Conservation (phyloP, 2,797 vertebrate species). For the Eulemur albifrons region DNA sequence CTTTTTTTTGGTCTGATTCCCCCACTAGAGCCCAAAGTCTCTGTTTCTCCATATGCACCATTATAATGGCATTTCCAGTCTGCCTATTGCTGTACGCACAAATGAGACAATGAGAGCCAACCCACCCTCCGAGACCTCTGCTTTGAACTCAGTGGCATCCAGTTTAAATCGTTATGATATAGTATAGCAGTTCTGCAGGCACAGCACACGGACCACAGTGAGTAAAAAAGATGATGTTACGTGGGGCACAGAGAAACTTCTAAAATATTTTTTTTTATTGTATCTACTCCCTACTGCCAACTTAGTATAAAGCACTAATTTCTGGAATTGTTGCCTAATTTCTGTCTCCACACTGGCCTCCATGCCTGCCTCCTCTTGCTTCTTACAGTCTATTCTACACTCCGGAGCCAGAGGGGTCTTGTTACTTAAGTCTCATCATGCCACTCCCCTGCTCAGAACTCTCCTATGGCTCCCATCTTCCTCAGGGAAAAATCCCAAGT, state of each 20-base stretch:
- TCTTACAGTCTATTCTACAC: not conserved
- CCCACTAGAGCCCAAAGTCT: not conserved
- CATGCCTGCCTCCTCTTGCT: not conserved
- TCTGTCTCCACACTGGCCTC: not conserved
- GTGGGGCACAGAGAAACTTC: not conserved
- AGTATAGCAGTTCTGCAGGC: not conserved
- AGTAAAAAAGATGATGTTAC: not conserved
- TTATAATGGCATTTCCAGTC: not conserved
- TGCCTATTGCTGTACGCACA: not conserved
- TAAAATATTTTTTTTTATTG: not conserved
- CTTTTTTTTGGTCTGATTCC: not conserved
- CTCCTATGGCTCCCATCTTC: not conserved
- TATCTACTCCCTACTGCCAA: no score
- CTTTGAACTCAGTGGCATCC: not conserved
- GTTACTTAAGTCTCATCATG: not conserved
- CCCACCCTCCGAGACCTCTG: not conserved
- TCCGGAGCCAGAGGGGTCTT: not conserved
- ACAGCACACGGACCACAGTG: fast-evolving
- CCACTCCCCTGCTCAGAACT: not conserved
- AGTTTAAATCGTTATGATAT: not conserved
- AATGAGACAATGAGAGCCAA: not conserved
- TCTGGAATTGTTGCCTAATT: not conserved
- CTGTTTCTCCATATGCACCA: not conserved
- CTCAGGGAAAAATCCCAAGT: not conserved
- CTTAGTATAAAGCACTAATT: not conserved